Evolutionary conservation across 37 sponge, comb jelly and placozoan species (phyloP), one percentile per base, ranked within the genome.

Genomic region (Crambe crambe): DNA sequence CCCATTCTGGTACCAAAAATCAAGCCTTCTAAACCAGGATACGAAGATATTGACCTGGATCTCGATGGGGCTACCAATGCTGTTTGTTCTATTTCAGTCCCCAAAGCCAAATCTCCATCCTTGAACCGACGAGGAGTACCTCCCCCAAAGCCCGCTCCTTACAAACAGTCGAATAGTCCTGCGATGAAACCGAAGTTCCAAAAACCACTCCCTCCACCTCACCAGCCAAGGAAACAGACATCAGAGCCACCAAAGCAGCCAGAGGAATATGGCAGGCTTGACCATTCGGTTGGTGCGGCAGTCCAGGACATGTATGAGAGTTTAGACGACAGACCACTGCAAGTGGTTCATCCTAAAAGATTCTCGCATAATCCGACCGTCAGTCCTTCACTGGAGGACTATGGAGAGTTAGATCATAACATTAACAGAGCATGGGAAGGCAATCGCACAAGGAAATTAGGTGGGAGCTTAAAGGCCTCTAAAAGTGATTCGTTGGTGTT

Each of bases 341-440:
- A 31, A 65, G 2, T 65, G 66, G 10, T 34, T 1, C 70, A 38
- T 42, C 41, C 70, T 40, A 36, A 41, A 26, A 36, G 17, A 36
- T 41, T 22, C 42, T 54, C 54, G 38, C 42, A 76, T 22, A 8
- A 76, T 10, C 58, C 3, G 9, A 3, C 31, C 42, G 17, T 42
- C 27, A 17, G 3, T 32, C 21, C 6, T 42, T 25, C 40, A 59
- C 41, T 2, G 30, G 56, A 73, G 3, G 26, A 70, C 1, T 70
- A 70, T 42, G 71, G 71, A n/a, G 27, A 70, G 42, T 42, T 70
- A 23, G 71, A 70, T 42, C 66, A 65, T 47, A 12, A n/a, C 66
- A 30, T 18, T 18, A 6, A 1, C 10, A 18, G 35, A 65, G 31
- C 66, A 18, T 65, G 66, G 66, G 35, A 9, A 12, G 34, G 9